phyloP scores from a whole-genome alignment of 1,140 invertebrate genomes.

The Geopemphigus sp. region DNA sequence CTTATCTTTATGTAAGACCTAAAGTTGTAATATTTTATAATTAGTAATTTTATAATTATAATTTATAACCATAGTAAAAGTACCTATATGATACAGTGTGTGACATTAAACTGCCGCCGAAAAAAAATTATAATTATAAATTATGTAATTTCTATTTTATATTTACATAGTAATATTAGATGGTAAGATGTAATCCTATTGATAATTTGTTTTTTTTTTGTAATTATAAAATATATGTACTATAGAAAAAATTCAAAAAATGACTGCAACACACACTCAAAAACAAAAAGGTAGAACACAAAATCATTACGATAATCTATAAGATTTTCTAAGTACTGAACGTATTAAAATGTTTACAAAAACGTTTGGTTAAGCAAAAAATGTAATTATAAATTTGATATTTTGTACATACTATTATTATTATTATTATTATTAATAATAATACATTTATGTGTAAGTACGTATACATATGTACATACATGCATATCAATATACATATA shows the following conservation, averaged over 20 bases:
- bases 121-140: constrained; percentile 48
- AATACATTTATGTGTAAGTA: constrained; percentile 21
- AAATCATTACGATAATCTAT: constrained; percentile 43
- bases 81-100: constrained; percentile 46
- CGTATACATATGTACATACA: constrained; percentile 23
- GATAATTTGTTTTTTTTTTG: constrained; percentile 45
- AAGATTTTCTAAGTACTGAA: constrained; percentile 42
- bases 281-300: constrained; percentile 43
- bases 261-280: constrained; percentile 47
- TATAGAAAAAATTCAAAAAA: constrained; percentile 45
- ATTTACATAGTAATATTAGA: constrained; percentile 47
- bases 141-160: constrained; percentile 46
- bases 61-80: constrained; percentile 47
- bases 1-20: constrained; percentile 42
- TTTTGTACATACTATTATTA: constrained; percentile 44
- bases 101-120: constrained; percentile 45
- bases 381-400: constrained; percentile 42
- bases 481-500: constrained; percentile 13
- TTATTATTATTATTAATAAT: constrained; percentile 43
- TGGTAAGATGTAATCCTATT: constrained; percentile 47
- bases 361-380: constrained; percentile 47
- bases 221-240: constrained; percentile 45
- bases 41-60: constrained; percentile 48
- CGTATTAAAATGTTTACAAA: constrained; percentile 49
- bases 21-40: constrained; percentile 49